Evolutionary conservation across 1,140 invertebrate species (phyloP), one percentile per base, ranked within the genome.

Genomic region (Melipona quadrifasciata): DNA sequence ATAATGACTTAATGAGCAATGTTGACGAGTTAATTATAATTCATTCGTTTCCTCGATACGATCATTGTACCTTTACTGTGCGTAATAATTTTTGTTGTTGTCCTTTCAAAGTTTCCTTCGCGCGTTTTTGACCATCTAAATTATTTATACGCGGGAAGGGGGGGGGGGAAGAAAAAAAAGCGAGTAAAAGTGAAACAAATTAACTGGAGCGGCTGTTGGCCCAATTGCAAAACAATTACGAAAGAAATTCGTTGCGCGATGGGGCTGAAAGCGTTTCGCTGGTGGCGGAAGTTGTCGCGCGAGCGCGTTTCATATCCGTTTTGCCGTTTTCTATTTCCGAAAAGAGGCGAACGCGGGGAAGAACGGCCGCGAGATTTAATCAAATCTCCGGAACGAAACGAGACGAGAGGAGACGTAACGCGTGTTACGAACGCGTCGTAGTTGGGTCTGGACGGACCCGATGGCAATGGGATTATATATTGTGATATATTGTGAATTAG

Each of bases 241-340:
- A 51, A 72, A 72, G 47, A 72, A 72, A 72, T 71, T 71, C 70
- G 39, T 51, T 24, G 39, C 39, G 5, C 0, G 39, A 47, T 19
- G 67, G 67, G 67, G 34, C 2, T 17, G 19, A 5, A 47, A 6
- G 11, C 6, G 21, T 51, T 47, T 16, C 14, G 12, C 4, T 4
- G 68, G 21, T n/a, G 12, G 5, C 39, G 21, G 68, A 71, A n/a
- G 39, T 10, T 11, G 70, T 8, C 27, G 34, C 21, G 17, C 34
- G 34, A 58, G 4, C 27, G 4, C 27, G 68, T 68, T 67, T 79
- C 64, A 67, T 79, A 79, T 79, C 64, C 77, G 77, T 17, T 24
- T 24, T 47, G 77, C 21, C 58, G 47, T 53, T 53, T 67, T 67
- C 77, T 53, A 79, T 79, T 79, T 79, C 77, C 79, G 34, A 55